Percentiles rank a stretch among this genome's conserved stretches.
phyloP scores from a whole-genome alignment of 1,140 invertebrate species.

The Pogonomyrmex barbatus region DNA sequence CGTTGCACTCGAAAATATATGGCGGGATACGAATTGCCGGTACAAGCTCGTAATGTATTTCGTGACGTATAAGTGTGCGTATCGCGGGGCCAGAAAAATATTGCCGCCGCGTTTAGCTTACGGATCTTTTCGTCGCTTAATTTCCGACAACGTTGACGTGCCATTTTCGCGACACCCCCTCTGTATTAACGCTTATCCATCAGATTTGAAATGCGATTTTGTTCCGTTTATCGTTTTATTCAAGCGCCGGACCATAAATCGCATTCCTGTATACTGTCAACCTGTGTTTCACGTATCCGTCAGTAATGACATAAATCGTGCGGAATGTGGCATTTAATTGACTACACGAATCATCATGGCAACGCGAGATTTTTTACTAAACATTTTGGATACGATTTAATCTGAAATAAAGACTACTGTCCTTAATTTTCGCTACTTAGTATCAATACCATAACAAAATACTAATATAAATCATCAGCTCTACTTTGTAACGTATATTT shows the following conservation, averaged over 20 bases:
- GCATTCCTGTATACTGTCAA: slow-evolving; percentile 36
- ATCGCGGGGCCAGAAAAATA: slow-evolving; percentile 48
- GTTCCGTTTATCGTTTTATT: slow-evolving; percentile 48
- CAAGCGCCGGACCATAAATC: slow-evolving; percentile 33
- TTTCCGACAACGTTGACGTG: slow-evolving; percentile 43
- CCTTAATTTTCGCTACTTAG: background rate
- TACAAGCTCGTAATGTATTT: slow-evolving; percentile 15
- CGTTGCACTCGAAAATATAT: slow-evolving; percentile 49
- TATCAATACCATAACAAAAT: background rate
- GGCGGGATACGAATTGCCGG: slow-evolving; percentile 35
- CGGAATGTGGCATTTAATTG: slow-evolving; percentile 31
- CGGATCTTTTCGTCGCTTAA: slow-evolving; percentile 55
- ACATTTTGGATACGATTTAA: background rate
- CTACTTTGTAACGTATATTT: background rate
- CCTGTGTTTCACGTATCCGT: slow-evolving; percentile 8
- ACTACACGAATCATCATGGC: slow-evolving; percentile 2
- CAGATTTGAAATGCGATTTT: slow-evolving; percentile 44
- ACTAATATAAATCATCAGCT: background rate
- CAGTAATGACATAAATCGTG: slow-evolving; percentile 18
- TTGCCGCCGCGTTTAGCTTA: slow-evolving; percentile 48
- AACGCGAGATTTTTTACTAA: slow-evolving; percentile 19
- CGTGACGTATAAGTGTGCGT: slow-evolving; percentile 40
- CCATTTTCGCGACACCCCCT: slow-evolving; percentile 25
- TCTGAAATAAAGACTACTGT: background rate
- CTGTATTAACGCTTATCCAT: slow-evolving; percentile 52